Conservation (phyloP, 2,113 vertebrate genomes). For the Psittacula cyanocephala region DNA sequence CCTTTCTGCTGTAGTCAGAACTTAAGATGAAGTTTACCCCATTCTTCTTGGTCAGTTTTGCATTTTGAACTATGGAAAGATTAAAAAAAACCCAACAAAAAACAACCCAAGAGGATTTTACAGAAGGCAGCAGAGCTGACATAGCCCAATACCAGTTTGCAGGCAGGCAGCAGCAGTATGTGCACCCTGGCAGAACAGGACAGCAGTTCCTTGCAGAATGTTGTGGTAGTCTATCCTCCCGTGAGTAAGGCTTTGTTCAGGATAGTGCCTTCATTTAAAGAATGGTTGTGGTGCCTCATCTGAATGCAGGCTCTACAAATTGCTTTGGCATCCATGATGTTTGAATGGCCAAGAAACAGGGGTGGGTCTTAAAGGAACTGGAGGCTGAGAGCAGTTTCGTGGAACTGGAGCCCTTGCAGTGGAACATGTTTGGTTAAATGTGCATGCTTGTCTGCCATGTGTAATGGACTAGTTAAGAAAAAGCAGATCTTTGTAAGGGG, state of each 20-base stretch:
- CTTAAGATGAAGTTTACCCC: neutral
- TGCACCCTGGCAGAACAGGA: neutral
- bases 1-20: neutral
- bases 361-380: neutral
- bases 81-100: neutral
- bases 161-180: accelerated
- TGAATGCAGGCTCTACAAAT: neutral
- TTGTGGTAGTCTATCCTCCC: accelerated
- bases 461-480: neutral
- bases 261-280: neutral
- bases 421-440: neutral
- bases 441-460: neutral
- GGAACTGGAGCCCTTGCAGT: neutral
- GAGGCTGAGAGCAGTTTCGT: neutral
- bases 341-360: neutral
- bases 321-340: neutral
- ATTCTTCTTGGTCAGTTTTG: neutral
- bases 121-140: neutral
- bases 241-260: neutral
- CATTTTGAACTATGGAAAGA: neutral
- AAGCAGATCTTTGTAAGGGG: neutral
- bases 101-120: accelerated
- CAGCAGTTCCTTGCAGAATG: accelerated
- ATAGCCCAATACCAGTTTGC: neutral
- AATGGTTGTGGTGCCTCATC: neutral